Conservation (phyloP, 2,113 vertebrate species). For the Marcusenius ussheri region DNA sequence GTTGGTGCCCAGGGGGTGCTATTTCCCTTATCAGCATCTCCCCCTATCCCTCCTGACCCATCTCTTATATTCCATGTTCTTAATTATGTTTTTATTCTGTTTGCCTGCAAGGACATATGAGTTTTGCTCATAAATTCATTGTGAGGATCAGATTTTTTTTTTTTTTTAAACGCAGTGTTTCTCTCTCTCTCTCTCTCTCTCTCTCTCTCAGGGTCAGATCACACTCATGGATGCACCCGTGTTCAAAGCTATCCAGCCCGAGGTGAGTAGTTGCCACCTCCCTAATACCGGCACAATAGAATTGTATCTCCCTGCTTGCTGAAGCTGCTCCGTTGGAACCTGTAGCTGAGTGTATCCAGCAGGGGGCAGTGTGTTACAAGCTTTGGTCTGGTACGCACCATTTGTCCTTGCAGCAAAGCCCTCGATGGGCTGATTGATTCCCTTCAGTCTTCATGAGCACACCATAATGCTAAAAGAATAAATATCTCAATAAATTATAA, state of each 20-base stretch:
- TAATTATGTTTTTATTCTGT: slow-evolving; percentile 10
- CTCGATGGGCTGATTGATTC: neutral
- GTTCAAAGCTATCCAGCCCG: slow-evolving; percentile 96
- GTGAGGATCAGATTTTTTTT: neutral
- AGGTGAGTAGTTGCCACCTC: slow-evolving; percentile 65
- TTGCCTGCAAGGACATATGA: neutral
- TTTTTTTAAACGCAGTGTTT: neutral
- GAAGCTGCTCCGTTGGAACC: neutral
- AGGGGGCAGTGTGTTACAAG: slow-evolving; percentile 30
- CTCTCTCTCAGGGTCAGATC: slow-evolving; percentile 81
- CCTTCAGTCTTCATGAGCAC: neutral
- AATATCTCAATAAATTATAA: neutral
- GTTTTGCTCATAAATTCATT: slow-evolving; percentile 31
- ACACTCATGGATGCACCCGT: slow-evolving; percentile 96
- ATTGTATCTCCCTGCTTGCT: neutral
- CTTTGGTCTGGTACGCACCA: neutral
- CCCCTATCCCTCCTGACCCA: neutral
- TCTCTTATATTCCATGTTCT: neutral
- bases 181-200: neutral
- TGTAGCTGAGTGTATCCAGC: slow-evolving; percentile 15
- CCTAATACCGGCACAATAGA: slow-evolving; percentile 11
- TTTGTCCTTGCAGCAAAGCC: neutral
- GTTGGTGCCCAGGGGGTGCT: neutral
- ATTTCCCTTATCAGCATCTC: neutral
- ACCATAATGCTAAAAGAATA: neutral